Percentiles rank a stretch among this genome's conserved stretches.
Conservation (phyloP, 2,797 vertebrate genomes). For the Crenichthys baileyi region DNA sequence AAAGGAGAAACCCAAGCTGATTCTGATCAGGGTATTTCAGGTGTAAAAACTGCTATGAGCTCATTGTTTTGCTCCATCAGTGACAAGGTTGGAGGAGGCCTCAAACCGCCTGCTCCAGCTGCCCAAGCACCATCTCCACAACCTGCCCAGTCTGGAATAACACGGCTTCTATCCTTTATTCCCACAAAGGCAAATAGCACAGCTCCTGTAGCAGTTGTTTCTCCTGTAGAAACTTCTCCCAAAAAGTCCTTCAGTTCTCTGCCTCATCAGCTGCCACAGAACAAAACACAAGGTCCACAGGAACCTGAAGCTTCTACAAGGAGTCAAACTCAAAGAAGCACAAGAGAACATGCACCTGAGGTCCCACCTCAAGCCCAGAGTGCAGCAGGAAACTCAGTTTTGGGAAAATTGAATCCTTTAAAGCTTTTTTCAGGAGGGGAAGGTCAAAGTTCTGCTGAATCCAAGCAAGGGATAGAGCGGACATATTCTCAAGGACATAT, state of each 20-base stretch:
- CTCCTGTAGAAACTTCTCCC: constrained; percentile 76
- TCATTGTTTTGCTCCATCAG: constrained; percentile 87
- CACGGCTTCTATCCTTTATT: constrained; percentile 79
- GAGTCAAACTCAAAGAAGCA: constrained; percentile 20
- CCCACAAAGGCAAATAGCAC: constrained; percentile 74
- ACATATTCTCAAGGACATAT: constrained; percentile 34
- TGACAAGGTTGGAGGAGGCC: constrained; percentile 84
- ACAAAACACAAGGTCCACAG: constrained; percentile 48
- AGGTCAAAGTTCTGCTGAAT: constrained; percentile 42
- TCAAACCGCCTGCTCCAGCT: constrained; percentile 79
- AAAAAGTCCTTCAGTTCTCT: constrained; percentile 72
- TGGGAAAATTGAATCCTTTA: constrained; percentile 85
- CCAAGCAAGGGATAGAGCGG: constrained; percentile 34
- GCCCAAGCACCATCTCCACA: constrained; percentile 63
- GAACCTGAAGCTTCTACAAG: constrained; percentile 31
- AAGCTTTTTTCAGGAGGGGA: constrained; percentile 80
- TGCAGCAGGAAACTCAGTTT: constrained; percentile 78
- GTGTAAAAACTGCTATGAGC: constrained; percentile 87
- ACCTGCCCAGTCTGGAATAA: constrained; percentile 72
- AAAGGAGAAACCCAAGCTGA: constrained; percentile 55
- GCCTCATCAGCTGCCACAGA: constrained; percentile 57
- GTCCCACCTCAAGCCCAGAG: constrained; percentile 63
- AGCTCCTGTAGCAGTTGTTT: constrained; percentile 72
- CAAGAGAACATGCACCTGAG: constrained; percentile 43
- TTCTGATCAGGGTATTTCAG: constrained; percentile 71